Percentiles rank a stretch among this genome's conserved stretches.
phyloP scores from a whole-genome alignment of 2,113 vertebrate species.

The Oceanites oceanicus region DNA sequence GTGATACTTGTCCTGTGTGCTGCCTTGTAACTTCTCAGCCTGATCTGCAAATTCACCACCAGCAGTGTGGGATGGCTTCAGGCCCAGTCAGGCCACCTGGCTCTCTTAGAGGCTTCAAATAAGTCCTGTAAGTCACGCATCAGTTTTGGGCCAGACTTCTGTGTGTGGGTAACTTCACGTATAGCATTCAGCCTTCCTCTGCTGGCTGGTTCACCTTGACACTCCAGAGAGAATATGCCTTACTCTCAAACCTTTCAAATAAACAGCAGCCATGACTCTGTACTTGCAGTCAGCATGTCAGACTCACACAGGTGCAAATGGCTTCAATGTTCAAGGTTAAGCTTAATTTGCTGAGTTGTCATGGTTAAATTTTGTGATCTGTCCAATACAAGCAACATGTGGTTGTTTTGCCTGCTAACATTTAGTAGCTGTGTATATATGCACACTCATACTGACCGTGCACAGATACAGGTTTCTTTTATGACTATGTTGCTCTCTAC shows the following conservation, averaged over 20 bases:
- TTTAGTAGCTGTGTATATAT: not conserved
- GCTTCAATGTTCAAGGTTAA: not conserved
- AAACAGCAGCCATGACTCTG: not conserved
- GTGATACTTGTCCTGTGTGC: not conserved
- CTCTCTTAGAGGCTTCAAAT: not conserved
- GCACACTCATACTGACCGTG: fast-evolving
- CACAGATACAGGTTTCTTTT: not conserved
- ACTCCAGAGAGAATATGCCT: fast-evolving
- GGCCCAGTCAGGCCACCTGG: not conserved
- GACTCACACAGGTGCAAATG: not conserved
- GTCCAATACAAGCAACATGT: not conserved
- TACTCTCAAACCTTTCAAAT: not conserved
- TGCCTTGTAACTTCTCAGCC: not conserved
- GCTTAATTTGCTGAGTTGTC: not conserved
- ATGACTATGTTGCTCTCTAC: not conserved
- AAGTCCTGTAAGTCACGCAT: not conserved
- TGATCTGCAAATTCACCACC: not conserved
- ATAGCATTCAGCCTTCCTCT: not conserved
- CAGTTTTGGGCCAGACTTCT: not conserved
- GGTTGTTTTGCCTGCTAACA: not conserved
- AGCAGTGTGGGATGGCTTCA: not conserved
- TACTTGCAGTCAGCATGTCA: not conserved
- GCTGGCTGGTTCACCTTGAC: not conserved
- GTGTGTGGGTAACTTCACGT: fast-evolving
- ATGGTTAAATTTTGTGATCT: not conserved